Evolutionary conservation across 2,113 vertebrate species (phyloP).

Genomic region (Bambusicola thoracicus): DNA sequence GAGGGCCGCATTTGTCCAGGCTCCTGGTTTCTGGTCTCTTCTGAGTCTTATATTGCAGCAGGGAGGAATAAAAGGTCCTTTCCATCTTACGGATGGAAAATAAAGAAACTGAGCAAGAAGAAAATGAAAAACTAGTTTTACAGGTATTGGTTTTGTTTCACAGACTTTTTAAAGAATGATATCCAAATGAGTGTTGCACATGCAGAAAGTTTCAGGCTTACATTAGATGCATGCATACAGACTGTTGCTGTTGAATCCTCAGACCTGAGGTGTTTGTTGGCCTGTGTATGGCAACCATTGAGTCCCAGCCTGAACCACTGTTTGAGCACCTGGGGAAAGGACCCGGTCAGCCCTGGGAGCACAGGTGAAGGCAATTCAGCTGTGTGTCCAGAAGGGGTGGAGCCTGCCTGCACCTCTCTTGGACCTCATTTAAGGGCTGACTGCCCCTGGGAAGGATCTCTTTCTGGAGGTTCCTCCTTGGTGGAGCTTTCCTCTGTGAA

Average conservation of each 20-base stretch:
- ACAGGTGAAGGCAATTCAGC: too few relatives aligned
- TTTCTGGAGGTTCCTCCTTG: too few relatives aligned
- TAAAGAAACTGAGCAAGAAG: not conserved
- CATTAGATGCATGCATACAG: not conserved
- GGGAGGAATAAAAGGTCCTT: not conserved
- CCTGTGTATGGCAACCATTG: not conserved
- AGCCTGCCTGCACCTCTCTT: too few relatives aligned
- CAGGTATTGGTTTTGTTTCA: not conserved
- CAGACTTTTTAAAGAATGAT: not conserved
- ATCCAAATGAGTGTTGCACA: not conserved
- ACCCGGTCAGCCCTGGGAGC: too few relatives aligned
- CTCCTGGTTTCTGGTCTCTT: not conserved
- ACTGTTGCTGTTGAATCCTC: not conserved
- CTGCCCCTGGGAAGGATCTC: too few relatives aligned
- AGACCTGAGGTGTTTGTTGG: not conserved
- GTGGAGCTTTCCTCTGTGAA: too few relatives aligned
- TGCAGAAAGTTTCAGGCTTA: not conserved
- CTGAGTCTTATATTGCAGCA: not conserved
- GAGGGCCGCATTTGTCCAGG: not conserved
- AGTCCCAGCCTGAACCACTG: too few relatives aligned
- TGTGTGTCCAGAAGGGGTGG: too few relatives aligned
- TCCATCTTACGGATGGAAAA: not conserved
- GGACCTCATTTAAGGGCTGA: too few relatives aligned
- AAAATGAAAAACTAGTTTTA: not conserved
- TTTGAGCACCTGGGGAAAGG: too few relatives aligned